A percentile compares a stretch with the other conserved stretches of the same genome.
Conservation (phyloP, 2,888 invertebrate genomes). For the Camponotus fellah region DNA sequence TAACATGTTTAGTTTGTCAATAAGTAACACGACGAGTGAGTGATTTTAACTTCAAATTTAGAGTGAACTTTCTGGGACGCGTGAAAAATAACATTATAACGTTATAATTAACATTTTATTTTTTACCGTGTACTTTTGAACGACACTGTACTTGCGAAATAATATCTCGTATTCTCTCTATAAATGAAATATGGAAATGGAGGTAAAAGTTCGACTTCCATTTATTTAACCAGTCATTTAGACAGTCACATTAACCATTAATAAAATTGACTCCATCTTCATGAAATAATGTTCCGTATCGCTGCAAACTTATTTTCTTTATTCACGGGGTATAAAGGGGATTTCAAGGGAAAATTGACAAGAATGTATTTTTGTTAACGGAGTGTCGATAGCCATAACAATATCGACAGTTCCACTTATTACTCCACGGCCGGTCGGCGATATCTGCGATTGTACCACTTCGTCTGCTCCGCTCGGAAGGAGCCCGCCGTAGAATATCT, state of each 20-base stretch:
- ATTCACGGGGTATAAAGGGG: neutral
- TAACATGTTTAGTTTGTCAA: too few relatives aligned
- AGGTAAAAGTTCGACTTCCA: neutral
- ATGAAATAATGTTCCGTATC: neutral
- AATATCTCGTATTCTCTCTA: neutral
- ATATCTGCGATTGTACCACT: constrained; percentile 13
- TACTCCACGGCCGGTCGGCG: neutral
- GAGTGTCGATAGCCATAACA: neutral
- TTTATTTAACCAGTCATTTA: neutral
- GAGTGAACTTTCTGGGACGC: too few relatives aligned
- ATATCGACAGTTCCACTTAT: constrained; percentile 28
- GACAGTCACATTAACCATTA: neutral
- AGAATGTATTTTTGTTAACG: constrained; percentile 30
- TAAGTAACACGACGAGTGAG: too few relatives aligned
- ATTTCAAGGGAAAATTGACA: constrained; percentile 27
- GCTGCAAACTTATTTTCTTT: neutral
- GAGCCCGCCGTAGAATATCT: constrained; percentile 38
- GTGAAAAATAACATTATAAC: too few relatives aligned
- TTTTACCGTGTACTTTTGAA: neutral
- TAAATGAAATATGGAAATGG: neutral
- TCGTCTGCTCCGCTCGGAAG: constrained; percentile 20
- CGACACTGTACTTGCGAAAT: neutral
- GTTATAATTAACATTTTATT: too few relatives aligned
- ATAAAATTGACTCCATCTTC: neutral
- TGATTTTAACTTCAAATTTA: too few relatives aligned